Percentiles rank a stretch among this genome's conserved stretches.
These are phyloP conservation scores for Heterodera carotae DNA, from an alignment of 1,140 invertebrate genomes.

Conservation along the genomic window DNA sequence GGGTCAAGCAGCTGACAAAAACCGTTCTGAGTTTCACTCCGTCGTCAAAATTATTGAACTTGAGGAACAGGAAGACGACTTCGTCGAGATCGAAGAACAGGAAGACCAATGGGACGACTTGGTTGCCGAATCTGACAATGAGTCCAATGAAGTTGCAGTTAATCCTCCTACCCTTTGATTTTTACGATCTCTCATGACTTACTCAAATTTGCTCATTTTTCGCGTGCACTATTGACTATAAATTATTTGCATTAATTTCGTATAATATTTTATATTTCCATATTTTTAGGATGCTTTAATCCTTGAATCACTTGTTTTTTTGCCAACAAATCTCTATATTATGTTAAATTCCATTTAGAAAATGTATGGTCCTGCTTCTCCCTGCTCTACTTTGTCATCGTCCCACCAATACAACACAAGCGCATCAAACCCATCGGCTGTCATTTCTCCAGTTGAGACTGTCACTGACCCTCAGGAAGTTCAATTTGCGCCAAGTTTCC, in stretches of 20 bases:
- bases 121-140: background rate
- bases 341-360: background rate
- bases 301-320: too few species aligned
- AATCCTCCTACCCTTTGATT: background rate
- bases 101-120: background rate
- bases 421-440: background rate
- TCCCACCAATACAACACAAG: background rate
- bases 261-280: too few species aligned
- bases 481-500: conserved; percentile 40
- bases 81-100: background rate
- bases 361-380: conserved; percentile 3
- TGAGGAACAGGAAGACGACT: background rate
- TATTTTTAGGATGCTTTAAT: too few species aligned
- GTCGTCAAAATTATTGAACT: background rate
- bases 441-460: background rate
- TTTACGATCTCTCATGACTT: background rate
- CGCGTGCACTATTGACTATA: background rate
- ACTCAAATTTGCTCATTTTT: background rate
- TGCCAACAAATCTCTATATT: too few species aligned
- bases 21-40: background rate
- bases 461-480: conserved; percentile 9
- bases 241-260: too few species aligned
- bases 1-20: background rate
- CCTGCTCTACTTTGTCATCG: background rate
- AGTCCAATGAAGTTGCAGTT: background rate